Evolutionary conservation across 2,888 invertebrate genomes (phyloP).

Genomic region (Troides helena): DNA sequence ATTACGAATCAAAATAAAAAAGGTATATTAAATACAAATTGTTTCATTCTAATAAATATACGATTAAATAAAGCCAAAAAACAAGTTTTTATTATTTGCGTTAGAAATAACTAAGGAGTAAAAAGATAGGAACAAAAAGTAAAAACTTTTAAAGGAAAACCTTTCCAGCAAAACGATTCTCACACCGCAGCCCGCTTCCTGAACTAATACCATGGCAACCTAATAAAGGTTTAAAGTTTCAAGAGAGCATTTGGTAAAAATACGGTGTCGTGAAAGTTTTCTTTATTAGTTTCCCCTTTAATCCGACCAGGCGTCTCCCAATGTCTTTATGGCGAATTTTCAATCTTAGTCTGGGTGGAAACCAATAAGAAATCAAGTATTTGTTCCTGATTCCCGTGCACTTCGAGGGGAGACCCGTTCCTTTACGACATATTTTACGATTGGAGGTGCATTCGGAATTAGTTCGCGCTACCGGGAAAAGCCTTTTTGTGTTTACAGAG

Average conservation of each 20-base stretch:
- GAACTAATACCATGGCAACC: slow-evolving; percentile 65
- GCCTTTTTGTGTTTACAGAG: slow-evolving; percentile 75
- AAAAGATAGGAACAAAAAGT: slow-evolving; percentile 3
- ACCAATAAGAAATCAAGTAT: slow-evolving; percentile 80
- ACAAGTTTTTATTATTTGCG: background rate
- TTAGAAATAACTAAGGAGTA: background rate
- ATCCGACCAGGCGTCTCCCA: slow-evolving; percentile 77
- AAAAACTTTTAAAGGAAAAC: background rate
- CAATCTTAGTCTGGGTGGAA: slow-evolving; percentile 77
- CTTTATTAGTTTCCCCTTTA: slow-evolving; percentile 79
- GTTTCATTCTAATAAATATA: background rate
- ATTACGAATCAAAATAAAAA: slow-evolving; percentile 13
- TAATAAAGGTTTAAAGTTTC: slow-evolving; percentile 74
- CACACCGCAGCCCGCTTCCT: slow-evolving; percentile 57
- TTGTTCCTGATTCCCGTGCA: slow-evolving; percentile 77
- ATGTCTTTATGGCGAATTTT: slow-evolving; percentile 80
- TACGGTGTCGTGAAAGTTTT: slow-evolving; percentile 80
- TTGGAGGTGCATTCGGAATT: slow-evolving; percentile 80
- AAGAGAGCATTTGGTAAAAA: slow-evolving; percentile 75
- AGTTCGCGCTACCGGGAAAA: slow-evolving; percentile 67
- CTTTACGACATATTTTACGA: slow-evolving; percentile 81
- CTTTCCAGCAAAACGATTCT: slow-evolving; percentile 33
- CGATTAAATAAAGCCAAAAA: too few relatives aligned
- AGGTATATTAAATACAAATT: background rate
- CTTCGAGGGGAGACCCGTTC: slow-evolving; percentile 71